Conservation (phyloP, 2,888 invertebrate species). For the Scaptomyza flava region DNA sequence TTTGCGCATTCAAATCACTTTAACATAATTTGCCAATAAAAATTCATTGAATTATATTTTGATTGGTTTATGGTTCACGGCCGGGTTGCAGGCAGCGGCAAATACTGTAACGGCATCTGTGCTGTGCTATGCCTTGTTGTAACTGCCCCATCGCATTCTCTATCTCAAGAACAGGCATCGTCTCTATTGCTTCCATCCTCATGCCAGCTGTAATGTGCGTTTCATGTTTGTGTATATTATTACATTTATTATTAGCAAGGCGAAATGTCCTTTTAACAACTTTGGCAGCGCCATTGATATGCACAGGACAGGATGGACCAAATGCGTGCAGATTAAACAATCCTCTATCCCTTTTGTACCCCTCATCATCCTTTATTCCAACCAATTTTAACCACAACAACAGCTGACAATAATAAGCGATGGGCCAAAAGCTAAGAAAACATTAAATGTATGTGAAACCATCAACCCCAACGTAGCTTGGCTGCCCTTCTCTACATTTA, state of each 20-base stretch:
- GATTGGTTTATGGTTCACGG: constrained; percentile 67
- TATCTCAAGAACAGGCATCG: constrained; percentile 1
- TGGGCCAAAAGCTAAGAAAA: constrained; percentile 7
- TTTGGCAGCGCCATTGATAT: constrained; percentile 58
- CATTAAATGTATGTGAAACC: constrained; percentile 31
- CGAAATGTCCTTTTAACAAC: constrained; percentile 66
- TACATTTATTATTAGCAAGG: constrained; percentile 60
- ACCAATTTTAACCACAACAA: constrained; percentile 29
- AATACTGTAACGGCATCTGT: constrained; percentile 6
- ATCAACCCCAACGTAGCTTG: constrained; percentile 3
- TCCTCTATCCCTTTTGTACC: constrained; percentile 8
- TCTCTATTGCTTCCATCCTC: neutral
- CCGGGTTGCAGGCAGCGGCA: neutral
- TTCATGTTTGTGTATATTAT: constrained; percentile 52
- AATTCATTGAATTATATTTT: constrained; percentile 77
- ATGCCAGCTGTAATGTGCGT: constrained; percentile 31
- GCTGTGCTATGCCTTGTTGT: neutral
- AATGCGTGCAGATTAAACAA: constrained; percentile 58
- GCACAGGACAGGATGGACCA: constrained; percentile 43
- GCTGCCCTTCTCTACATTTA: neutral
- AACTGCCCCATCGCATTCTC: constrained; percentile 3
- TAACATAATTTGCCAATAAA: constrained; percentile 76
- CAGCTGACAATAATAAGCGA: constrained; percentile 45
- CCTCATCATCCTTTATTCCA: constrained; percentile 8
- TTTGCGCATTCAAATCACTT: constrained; percentile 72